Evolutionary conservation across 2,888 invertebrate genomes (phyloP).

Genomic region (Mamestra brassicae): DNA sequence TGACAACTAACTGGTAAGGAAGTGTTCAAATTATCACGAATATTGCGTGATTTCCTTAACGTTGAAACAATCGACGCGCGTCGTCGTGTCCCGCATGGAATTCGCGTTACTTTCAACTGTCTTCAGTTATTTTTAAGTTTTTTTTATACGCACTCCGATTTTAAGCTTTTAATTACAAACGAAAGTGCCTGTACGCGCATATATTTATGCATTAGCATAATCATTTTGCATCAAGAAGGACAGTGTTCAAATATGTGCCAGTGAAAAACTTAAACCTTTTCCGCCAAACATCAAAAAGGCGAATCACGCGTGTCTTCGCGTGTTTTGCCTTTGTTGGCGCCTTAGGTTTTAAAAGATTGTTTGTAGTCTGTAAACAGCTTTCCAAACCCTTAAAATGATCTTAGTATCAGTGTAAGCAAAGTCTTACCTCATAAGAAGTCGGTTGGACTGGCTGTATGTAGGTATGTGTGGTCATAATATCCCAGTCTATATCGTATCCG

Average conservation of each 20-base stretch:
- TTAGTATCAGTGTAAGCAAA: neutral
- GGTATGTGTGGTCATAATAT: conserved; percentile 86
- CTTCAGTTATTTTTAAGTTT: neutral
- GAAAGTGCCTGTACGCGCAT: neutral
- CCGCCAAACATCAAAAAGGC: neutral
- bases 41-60: neutral
- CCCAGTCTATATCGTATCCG: conserved; percentile 91
- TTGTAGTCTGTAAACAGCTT: neutral
- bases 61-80: neutral
- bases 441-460: conserved; percentile 80
- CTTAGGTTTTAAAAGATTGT: neutral
- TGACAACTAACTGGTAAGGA: no score
- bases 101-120: neutral
- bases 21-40: neutral
- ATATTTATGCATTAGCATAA: neutral
- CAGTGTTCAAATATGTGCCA: neutral
- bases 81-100: neutral
- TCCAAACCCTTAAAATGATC: neutral
- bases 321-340: no score
- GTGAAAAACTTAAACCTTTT: neutral
- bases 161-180: neutral
- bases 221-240: neutral
- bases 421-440: conserved; percentile 84
- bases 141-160: neutral
- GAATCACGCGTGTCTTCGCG: neutral